A percentile compares a stretch with the other conserved stretches of the same genome.
Evolutionary conservation across 2,888 invertebrate species (phyloP).

Genomic region (Campoplex nolae): DNA sequence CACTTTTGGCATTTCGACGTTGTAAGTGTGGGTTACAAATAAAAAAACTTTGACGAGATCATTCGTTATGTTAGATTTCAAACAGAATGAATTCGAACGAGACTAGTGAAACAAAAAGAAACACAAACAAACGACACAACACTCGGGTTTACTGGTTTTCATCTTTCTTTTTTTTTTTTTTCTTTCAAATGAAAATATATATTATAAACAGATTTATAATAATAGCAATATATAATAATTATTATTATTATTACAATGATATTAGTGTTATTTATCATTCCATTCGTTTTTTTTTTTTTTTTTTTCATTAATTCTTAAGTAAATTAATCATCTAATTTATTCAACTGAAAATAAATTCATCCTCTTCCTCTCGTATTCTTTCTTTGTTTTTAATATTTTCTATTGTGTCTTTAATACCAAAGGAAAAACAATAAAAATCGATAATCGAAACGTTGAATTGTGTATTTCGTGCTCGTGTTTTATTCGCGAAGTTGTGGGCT

Average conservation of each 20-base stretch:
- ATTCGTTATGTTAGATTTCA: slow-evolving; percentile 68
- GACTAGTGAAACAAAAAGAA: slow-evolving; percentile 69
- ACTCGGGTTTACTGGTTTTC: slow-evolving; percentile 61
- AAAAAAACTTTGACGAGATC: slow-evolving; percentile 23
- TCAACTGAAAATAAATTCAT: slow-evolving; percentile 64
- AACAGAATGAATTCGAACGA: slow-evolving; percentile 56
- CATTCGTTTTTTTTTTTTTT: slow-evolving; percentile 73
- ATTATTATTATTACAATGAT: slow-evolving; percentile 83
- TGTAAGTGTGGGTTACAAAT: slow-evolving; percentile 14
- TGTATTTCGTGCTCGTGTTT: slow-evolving; percentile 60
- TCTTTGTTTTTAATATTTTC: slow-evolving; percentile 4
- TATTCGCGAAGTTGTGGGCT: slow-evolving; percentile 41
- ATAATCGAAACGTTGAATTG: slow-evolving; percentile 56
- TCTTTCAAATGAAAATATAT: slow-evolving; percentile 84
- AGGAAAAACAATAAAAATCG: slow-evolving; percentile 54
- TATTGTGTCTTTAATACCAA: slow-evolving; percentile 58
- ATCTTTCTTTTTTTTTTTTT: slow-evolving; percentile 65
- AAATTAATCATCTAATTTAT: slow-evolving; percentile 81
- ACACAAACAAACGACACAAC: slow-evolving; percentile 77
- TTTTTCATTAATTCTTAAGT: slow-evolving; percentile 80
- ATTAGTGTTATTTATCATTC: slow-evolving; percentile 82
- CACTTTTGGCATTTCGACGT: slow-evolving; percentile 52
- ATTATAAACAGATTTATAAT: slow-evolving; percentile 84
- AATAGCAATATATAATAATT: slow-evolving; percentile 82
- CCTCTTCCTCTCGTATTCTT: slow-evolving; percentile 48